These are phyloP conservation scores for Grallaria varia DNA, from an alignment of 2,113 vertebrate species.

Conservation along the genomic window DNA sequence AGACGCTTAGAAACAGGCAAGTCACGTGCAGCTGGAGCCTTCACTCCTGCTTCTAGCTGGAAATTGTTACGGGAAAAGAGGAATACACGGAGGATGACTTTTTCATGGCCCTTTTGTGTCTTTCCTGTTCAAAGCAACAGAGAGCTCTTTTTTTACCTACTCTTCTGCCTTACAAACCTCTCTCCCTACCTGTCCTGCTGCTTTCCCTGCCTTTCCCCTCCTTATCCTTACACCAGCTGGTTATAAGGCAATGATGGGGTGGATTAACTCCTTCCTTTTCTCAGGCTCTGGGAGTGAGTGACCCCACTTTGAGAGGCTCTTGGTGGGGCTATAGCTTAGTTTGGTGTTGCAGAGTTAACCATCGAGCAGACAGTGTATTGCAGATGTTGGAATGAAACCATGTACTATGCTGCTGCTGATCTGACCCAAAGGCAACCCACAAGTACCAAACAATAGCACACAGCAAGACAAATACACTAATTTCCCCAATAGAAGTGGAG, in stretches of 20 bases:
- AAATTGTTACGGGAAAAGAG: background rate
- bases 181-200: background rate
- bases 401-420: background rate
- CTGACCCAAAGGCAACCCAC: background rate
- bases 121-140: background rate
- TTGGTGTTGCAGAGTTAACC: conserved; percentile 8
- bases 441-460: background rate
- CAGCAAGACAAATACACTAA: background rate
- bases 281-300: background rate
- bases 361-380: background rate
- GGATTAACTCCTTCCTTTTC: background rate
- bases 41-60: background rate
- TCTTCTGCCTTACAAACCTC: rapidly evolving
- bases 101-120: background rate
- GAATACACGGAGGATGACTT: background rate
- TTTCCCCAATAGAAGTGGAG: background rate
- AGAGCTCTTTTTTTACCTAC: background rate
- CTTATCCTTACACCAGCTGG: background rate
- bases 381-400: background rate
- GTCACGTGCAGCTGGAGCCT: background rate
- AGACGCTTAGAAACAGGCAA: background rate
- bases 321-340: background rate
- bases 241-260: background rate
- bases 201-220: background rate
- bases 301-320: background rate